A percentile compares a stretch with the other conserved stretches of the same genome.
phyloP scores from a whole-genome alignment of 2,113 vertebrate species.

The Trachemys scripta region DNA sequence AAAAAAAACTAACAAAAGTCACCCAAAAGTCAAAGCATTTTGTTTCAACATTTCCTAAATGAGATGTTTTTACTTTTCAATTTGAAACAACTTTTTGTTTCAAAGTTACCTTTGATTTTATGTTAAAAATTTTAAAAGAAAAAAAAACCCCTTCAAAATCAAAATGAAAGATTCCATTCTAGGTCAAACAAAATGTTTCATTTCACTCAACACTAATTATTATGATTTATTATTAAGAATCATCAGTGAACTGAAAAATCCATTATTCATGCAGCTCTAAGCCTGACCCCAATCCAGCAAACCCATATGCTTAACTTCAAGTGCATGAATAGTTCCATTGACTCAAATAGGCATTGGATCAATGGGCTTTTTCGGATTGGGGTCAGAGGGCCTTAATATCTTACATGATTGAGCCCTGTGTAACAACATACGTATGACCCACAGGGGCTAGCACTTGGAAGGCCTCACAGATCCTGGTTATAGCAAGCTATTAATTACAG shows the following conservation, averaged over 20 bases:
- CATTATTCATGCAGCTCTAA: background rate
- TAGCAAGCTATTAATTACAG: background rate
- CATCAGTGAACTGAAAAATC: background rate
- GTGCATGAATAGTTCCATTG: background rate
- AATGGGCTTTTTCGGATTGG: background rate
- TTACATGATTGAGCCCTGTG: background rate
- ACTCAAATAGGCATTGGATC: background rate
- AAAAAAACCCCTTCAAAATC: background rate
- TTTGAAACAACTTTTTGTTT: background rate
- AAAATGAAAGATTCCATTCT: background rate
- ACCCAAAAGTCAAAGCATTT: background rate
- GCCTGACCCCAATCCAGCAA: background rate
- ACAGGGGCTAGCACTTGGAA: background rate
- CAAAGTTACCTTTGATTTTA: background rate
- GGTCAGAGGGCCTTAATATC: background rate
- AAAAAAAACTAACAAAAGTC: background rate
- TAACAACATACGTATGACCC: background rate
- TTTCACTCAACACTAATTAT: background rate
- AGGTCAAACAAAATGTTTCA: background rate
- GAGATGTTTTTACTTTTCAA: background rate
- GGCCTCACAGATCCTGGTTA: background rate
- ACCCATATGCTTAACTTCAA: background rate
- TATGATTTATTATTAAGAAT: background rate
- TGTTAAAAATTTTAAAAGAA: background rate
- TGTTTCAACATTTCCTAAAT: background rate